These are phyloP conservation scores for Halichondria panicea DNA, from an alignment of 37 sponge, comb jelly and placozoan species.

Conservation along the genomic window DNA sequence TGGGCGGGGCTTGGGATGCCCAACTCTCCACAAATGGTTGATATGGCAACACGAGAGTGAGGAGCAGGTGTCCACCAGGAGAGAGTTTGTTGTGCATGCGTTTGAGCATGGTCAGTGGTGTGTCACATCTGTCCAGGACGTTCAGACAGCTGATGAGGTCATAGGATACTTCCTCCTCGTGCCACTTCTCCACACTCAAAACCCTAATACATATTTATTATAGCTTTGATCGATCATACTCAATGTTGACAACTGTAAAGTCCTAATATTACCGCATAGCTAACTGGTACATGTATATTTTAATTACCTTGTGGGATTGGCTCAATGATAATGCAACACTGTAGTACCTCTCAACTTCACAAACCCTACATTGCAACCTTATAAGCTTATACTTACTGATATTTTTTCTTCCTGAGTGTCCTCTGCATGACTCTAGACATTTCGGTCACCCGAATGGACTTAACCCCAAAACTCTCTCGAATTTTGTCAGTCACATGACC, in stretches of 20 bases:
- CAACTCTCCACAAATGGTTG: slow-evolving; percentile 59
- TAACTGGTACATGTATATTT: too few species aligned
- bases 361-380: too few species aligned
- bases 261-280: too few species aligned
- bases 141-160: slow-evolving; percentile 68
- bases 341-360: too few species aligned
- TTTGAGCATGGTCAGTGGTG: slow-evolving; percentile 51
- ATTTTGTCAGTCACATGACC: slow-evolving; percentile 61
- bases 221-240: too few species aligned
- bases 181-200: slow-evolving; percentile 43
- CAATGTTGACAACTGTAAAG: too few species aligned
- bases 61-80: slow-evolving; percentile 37
- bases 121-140: slow-evolving; percentile 73
- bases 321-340: too few species aligned
- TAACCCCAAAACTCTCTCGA: not conserved
- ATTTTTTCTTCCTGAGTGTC: slow-evolving; percentile 39
- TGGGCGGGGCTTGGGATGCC: slow-evolving; percentile 9
- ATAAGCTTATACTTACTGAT: too few species aligned
- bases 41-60: slow-evolving; percentile 63
- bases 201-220: too few species aligned
- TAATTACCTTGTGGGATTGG: too few species aligned
- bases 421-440: slow-evolving; percentile 43
- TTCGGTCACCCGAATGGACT: slow-evolving; percentile 48
- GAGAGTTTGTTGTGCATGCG: slow-evolving; percentile 23
- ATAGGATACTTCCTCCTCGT: slow-evolving; percentile 2